Evolutionary conservation across 2,888 invertebrate species (phyloP).

Genomic region (Meta bourneti): DNA sequence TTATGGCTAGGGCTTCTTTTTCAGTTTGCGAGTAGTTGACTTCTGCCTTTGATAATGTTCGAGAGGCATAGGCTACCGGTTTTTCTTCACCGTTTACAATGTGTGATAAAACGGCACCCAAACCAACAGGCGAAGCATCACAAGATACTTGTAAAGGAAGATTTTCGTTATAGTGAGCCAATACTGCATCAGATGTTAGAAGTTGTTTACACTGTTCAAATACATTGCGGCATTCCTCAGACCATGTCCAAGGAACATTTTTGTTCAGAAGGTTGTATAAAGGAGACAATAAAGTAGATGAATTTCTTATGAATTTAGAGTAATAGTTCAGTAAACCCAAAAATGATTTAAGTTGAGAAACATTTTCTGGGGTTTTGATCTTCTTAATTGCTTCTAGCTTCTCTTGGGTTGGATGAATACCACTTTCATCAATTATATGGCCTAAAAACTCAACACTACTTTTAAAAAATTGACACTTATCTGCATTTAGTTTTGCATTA

Average conservation of each 20-base stretch:
- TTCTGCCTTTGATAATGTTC: conserved; percentile 5
- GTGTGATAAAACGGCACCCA: conserved; percentile 13
- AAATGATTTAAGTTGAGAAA: neutral
- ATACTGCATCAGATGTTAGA: neutral
- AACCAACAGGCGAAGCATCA: conserved; percentile 10
- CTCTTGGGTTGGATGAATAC: neutral
- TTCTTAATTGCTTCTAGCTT: neutral
- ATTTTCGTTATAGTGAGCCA: conserved; percentile 35
- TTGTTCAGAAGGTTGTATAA: neutral
- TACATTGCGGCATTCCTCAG: neutral
- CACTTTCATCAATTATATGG: conserved; percentile 1
- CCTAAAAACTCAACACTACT: conserved; percentile 13
- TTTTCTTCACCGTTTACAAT: neutral
- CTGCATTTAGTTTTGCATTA: conserved; percentile 7
- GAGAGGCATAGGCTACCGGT: conserved; percentile 2
- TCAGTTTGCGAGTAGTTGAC: conserved; percentile 10
- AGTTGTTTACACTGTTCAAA: neutral
- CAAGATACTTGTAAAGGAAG: neutral
- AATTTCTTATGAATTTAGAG: neutral
- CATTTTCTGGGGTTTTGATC: neutral
- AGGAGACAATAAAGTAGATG: neutral
- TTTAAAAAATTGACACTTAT: conserved; percentile 3
- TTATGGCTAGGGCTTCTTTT: conserved; percentile 16
- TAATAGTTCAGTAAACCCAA: neutral
- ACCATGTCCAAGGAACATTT: neutral